These are phyloP conservation scores for Eciton burchellii DNA, from an alignment of 1,140 invertebrate genomes.

Conservation along the genomic window DNA sequence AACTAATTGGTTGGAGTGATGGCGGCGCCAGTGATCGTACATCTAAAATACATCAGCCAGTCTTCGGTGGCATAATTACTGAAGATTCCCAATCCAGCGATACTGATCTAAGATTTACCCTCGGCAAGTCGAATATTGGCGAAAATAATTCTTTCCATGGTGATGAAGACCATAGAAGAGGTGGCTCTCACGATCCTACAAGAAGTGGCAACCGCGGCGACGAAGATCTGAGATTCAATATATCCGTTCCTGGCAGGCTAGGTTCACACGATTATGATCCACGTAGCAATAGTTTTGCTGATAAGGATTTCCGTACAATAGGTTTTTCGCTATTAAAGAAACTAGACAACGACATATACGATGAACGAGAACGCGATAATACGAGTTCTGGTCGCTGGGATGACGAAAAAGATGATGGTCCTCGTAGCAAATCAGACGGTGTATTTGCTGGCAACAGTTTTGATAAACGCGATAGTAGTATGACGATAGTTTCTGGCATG, in stretches of 20 bases:
- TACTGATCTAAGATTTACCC: constrained; percentile 75
- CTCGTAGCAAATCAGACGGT: constrained; percentile 53
- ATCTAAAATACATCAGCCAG: constrained; percentile 80
- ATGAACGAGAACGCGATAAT: constrained; percentile 75
- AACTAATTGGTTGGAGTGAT: constrained; percentile 83
- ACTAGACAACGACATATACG: constrained; percentile 71
- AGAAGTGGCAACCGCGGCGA: constrained; percentile 65
- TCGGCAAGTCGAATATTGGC: constrained; percentile 57
- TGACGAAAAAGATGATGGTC: constrained; percentile 72
- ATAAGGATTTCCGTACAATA: constrained; percentile 74
- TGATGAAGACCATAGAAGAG: constrained; percentile 71
- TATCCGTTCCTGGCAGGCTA: constrained; percentile 73
- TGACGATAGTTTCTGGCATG: constrained; percentile 65
- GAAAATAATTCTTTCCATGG: constrained; percentile 60
- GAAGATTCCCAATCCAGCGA: constrained; percentile 80
- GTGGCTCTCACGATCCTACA: constrained; percentile 50
- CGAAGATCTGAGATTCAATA: constrained; percentile 71
- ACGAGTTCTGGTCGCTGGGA: constrained; percentile 72
- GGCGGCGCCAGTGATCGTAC: constrained; percentile 74
- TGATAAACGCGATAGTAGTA: constrained; percentile 75
- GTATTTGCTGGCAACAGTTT: constrained; percentile 69
- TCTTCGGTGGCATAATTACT: constrained; percentile 76
- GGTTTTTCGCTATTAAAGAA: constrained; percentile 67
- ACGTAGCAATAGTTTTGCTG: constrained; percentile 70
- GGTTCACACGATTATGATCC: constrained; percentile 66